phyloP scores from a whole-genome alignment of 2,113 vertebrate genomes.

The Capricornis sumatraensis region DNA sequence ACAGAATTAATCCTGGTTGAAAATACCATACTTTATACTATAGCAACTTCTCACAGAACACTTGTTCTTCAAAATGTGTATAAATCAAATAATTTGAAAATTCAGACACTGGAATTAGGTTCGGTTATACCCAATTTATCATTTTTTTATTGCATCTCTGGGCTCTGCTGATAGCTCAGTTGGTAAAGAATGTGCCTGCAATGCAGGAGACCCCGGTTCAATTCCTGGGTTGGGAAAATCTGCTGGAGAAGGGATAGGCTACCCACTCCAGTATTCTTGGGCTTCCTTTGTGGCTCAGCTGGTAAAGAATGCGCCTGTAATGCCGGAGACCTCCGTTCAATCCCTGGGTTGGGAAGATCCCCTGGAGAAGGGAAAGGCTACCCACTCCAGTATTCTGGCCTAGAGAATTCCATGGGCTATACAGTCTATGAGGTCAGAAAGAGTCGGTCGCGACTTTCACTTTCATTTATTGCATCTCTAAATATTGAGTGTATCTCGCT shows the following conservation, averaged over 20 bases:
- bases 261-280: neutral
- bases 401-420: neutral
- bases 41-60: neutral
- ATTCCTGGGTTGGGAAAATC: neutral
- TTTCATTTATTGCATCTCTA: neutral
- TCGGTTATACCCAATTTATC: neutral
- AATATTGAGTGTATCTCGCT: neutral
- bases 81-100: neutral
- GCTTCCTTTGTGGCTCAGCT: neutral
- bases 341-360: neutral
- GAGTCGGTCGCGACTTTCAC: rapidly evolving
- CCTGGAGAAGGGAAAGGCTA: neutral
- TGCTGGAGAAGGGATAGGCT: neutral
- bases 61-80: neutral
- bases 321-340: neutral
- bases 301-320: neutral
- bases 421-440: neutral
- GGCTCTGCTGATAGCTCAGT: neutral
- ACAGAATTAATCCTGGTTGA: neutral
- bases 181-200: neutral
- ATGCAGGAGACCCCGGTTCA: neutral
- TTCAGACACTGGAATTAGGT: neutral
- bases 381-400: neutral
- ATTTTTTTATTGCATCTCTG: neutral
- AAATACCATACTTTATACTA: neutral